phyloP scores from a whole-genome alignment of 2,888 invertebrate species.

The Drosophila acutilabella region DNA sequence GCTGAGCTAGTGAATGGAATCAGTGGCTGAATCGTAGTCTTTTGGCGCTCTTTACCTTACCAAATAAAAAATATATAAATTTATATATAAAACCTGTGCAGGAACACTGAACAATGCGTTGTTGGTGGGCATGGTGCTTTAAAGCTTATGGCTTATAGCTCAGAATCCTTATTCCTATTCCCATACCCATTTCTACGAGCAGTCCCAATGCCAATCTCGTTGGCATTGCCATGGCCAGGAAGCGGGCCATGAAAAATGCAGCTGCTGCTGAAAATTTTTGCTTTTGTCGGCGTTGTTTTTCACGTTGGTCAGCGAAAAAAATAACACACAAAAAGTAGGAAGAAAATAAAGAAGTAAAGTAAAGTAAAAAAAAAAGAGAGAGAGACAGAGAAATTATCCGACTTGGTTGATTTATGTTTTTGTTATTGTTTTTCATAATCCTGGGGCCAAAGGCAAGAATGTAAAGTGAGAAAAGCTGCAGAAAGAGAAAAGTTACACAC shows the following conservation, averaged over 20 bases:
- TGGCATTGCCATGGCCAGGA: constrained; percentile 30
- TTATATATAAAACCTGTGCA: constrained; percentile 10
- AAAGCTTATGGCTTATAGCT: constrained; percentile 61
- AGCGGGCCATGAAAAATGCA: constrained; percentile 62
- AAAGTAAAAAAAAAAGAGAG: constrained; percentile 22
- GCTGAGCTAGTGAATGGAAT: constrained; percentile 14
- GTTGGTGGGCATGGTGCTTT: constrained; percentile 34
- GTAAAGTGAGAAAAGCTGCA: constrained; percentile 39
- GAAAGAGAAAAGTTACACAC: constrained; percentile 29
- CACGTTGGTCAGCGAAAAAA: constrained; percentile 53
- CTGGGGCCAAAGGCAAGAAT: constrained; percentile 15
- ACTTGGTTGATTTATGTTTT: constrained; percentile 74
- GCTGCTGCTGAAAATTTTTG: constrained; percentile 54
- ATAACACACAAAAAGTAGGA: constrained; percentile 8
- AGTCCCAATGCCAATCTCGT: not conserved
- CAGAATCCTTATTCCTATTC: constrained; percentile 16
- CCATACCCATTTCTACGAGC: constrained; percentile 8
- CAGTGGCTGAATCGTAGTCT: constrained; percentile 47
- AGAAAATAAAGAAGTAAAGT: constrained; percentile 17
- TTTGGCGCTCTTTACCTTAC: constrained; percentile 38
- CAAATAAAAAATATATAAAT: not conserved
- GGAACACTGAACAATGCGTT: constrained; percentile 42
- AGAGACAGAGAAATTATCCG: constrained; percentile 59
- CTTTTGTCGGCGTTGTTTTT: constrained; percentile 55
- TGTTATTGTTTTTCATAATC: constrained; percentile 77